phyloP scores from a whole-genome alignment of 2,888 invertebrate species.

The Tolmerus cingulatus region DNA sequence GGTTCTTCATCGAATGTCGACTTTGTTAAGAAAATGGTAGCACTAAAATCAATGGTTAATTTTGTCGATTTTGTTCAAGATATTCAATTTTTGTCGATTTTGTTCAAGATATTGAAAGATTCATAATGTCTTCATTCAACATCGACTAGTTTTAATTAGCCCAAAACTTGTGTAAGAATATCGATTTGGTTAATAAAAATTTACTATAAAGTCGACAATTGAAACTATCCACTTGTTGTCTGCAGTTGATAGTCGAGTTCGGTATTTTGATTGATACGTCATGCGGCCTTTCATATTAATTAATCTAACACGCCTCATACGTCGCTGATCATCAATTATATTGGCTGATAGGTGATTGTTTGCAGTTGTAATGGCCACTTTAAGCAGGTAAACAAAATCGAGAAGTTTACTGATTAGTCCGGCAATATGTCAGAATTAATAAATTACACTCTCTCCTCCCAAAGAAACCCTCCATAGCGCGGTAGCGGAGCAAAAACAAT shows the following conservation, averaged over 20 bases:
- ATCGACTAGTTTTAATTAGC: neutral
- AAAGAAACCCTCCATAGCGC: neutral
- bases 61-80: neutral
- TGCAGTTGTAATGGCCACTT: neutral
- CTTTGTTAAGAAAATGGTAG: neutral
- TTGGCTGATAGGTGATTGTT: neutral
- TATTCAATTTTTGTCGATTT: neutral
- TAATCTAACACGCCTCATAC: neutral
- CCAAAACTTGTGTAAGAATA: neutral
- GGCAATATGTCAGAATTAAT: neutral
- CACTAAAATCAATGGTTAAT: neutral
- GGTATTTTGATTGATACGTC: neutral
- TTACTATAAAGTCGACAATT: neutral
- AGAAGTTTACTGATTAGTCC: neutral
- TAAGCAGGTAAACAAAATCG: neutral
- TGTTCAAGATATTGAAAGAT: neutral
- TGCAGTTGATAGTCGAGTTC: neutral
- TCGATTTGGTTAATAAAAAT: neutral
- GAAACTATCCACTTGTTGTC: neutral
- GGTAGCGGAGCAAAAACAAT: neutral
- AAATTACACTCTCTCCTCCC: neutral
- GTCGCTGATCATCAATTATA: neutral
- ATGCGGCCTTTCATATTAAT: neutral
- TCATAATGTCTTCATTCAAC: neutral
- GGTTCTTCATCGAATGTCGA: neutral